Percentiles rank a stretch among this genome's conserved stretches.
Evolutionary conservation across 2,888 invertebrate species (phyloP).

Genomic region (Tachina fera): DNA sequence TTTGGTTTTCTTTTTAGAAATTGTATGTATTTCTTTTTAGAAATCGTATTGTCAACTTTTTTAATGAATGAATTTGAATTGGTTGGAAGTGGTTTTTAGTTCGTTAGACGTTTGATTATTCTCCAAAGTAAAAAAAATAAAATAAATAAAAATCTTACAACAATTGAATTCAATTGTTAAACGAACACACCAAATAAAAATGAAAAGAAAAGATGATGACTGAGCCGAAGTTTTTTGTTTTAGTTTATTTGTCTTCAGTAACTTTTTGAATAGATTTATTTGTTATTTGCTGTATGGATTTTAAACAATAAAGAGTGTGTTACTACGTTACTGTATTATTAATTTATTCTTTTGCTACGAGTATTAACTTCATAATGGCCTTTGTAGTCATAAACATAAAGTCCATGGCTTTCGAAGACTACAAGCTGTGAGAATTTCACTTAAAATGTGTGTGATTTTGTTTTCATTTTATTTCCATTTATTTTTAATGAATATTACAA

Average conservation of each 20-base stretch:
- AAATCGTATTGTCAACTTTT: constrained; percentile 66
- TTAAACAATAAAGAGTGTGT: constrained; percentile 53
- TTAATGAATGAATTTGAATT: constrained; percentile 66
- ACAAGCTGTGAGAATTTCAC: constrained; percentile 41
- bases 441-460: constrained; percentile 1
- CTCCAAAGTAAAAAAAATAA: neutral
- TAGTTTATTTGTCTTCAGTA: constrained; percentile 1
- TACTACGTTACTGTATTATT: constrained; percentile 23
- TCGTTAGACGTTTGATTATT: constrained; percentile 63
- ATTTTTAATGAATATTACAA: neutral
- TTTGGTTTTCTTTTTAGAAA: constrained; percentile 24
- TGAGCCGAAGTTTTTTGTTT: constrained; percentile 39
- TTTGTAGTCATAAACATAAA: constrained; percentile 7
- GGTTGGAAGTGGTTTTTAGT: constrained; percentile 57
- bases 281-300: constrained; percentile 39
- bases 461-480: neutral
- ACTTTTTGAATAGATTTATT: constrained; percentile 52
- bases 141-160: constrained; percentile 29
- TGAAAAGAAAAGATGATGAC: constrained; percentile 17
- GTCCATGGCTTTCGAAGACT: neutral
- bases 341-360: constrained; percentile 43
- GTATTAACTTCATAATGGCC: neutral
- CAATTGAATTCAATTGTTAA: constrained; percentile 69
- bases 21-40: constrained; percentile 1
- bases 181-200: constrained; percentile 23